Conservation (phyloP, 2,797 vertebrate genomes). For the Tragelaphus oryx region DNA sequence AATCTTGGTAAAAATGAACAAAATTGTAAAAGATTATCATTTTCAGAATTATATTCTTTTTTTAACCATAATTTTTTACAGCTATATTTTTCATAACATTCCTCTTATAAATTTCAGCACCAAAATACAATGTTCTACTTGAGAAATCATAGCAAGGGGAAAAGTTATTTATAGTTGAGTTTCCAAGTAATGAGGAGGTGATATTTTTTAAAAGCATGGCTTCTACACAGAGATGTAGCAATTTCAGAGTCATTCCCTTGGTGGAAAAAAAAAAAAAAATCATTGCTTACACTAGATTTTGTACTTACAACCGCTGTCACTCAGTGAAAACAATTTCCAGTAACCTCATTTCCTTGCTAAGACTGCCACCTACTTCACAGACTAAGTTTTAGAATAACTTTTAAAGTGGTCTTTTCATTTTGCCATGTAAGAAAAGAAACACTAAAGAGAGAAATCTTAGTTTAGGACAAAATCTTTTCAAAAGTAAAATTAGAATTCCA, state of each 20-base stretch:
- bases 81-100: not conserved
- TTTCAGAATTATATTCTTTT: not conserved
- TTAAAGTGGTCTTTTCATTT: not conserved
- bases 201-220: conserved; percentile 26
- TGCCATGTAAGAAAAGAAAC: conserved; percentile 4
- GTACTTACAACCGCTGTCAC: not conserved
- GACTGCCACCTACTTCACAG: conserved; percentile 28
- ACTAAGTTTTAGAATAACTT: conserved; percentile 39
- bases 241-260: conserved; percentile 26
- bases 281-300: not conserved
- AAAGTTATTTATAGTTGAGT: conserved; percentile 32
- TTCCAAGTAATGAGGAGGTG: not conserved
- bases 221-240: not conserved
- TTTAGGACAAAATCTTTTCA: not conserved
- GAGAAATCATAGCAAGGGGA: conserved; percentile 16
- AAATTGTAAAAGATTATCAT: not conserved
- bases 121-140: not conserved
- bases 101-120: not conserved
- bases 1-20: not conserved
- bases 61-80: not conserved
- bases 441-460: not conserved
- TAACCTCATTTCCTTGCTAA: conserved; percentile 27
- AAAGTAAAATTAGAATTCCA: not conserved
- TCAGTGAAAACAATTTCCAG: conserved; percentile 38
- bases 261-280: not conserved